Evolutionary conservation across 2,888 invertebrate genomes (phyloP), one percentile per base, ranked within the genome.

Genomic region (Meliscaeva auricollis): DNA sequence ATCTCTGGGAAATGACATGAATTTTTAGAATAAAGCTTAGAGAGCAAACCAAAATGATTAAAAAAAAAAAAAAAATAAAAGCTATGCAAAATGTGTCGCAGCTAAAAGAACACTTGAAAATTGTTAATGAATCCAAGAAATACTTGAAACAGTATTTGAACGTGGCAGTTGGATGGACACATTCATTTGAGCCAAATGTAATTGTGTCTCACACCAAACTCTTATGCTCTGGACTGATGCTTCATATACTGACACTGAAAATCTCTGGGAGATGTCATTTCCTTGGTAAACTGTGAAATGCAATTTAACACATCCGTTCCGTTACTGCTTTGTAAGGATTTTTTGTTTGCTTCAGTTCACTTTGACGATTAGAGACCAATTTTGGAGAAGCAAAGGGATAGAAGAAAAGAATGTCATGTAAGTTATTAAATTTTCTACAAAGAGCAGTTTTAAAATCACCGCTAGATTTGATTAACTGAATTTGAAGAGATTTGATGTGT

Each of bases 251-350:
- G 8, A n/a, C n/a, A n/a, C n/a, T n/a, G 1, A 3, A 54, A 52
- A 26, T 26, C 52, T 30, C 8, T 8, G 30, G 9, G 15, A 15
- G 30, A 54, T 54, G 30, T 30, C 26, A 54, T 30, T 54, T 54
- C 9, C 8, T 52, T 52, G 6, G 26, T 52, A 8, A 30, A 52
- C 26, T 52, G 30, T 30, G 52, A 54, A 54, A 54, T 54, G 52
- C 52, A 54, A 54, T 54, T 54, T 54, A 30, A 54, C 52, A 54
- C 52, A 54, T 30, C 52, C 30, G 30, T 54, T 54, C 50, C 13
- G 22, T 50, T 50, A 5, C 50, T 52, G 7, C n/a, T 50, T 22
- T 22, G 13, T 22, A 52, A 52, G 3, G 13, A 52, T 13, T 13
- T 38, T 38, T n/a, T 52, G n/a, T 52, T n/a, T 7, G 13, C 8